Conservation (phyloP, 2,797 vertebrate species). For the Cyprinella venusta region DNA sequence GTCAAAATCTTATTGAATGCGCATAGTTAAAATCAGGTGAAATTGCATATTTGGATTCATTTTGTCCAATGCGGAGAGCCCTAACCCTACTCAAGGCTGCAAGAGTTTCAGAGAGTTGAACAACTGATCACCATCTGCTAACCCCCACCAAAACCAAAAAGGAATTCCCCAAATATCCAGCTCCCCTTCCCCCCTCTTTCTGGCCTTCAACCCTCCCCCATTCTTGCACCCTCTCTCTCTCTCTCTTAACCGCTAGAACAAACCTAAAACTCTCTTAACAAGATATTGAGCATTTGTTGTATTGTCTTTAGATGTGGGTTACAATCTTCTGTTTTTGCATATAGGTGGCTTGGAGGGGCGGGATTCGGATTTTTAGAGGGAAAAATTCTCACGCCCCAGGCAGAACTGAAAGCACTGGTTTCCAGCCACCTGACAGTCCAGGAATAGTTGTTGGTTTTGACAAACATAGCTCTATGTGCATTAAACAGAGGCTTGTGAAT, state of each 20-base stretch:
- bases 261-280: constrained; percentile 1
- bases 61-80: neutral
- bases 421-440: neutral
- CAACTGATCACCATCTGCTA: constrained; percentile 21
- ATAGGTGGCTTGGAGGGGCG: neutral
- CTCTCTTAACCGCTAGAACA: constrained; percentile 11
- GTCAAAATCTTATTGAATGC: neutral
- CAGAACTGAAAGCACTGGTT: constrained; percentile 33
- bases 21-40: neutral
- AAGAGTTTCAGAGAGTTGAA: neutral
- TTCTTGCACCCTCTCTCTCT: constrained; percentile 8
- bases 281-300: neutral
- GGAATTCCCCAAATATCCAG: constrained; percentile 56
- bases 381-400: constrained; percentile 3
- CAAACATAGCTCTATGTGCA: neutral
- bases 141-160: constrained; percentile 41
- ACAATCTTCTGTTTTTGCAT: neutral
- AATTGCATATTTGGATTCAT: neutral
- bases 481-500: too few relatives aligned
- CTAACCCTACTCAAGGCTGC: constrained; percentile 1
- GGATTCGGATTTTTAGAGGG: neutral
- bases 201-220: neutral
- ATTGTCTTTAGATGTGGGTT: neutral
- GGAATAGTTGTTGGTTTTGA: constrained; percentile 29
- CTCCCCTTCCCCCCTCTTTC: constrained; percentile 19